Conservation (phyloP, 2,113 vertebrate genomes). For the Origma solitaria region DNA sequence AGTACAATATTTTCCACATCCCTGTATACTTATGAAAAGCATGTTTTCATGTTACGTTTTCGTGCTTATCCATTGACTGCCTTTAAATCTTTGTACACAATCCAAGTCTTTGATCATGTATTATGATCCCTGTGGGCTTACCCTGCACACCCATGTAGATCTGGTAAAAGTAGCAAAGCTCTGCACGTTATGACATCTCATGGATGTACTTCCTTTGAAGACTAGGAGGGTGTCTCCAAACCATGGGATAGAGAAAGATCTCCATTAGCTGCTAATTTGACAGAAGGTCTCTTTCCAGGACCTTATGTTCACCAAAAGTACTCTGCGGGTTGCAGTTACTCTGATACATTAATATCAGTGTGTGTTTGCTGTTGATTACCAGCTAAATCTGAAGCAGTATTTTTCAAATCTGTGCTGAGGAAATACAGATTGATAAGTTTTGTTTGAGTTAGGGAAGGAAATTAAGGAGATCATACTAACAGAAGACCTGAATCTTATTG, state of each 20-base stretch:
- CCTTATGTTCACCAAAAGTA: background rate
- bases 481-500: background rate
- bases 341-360: background rate
- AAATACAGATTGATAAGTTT: background rate
- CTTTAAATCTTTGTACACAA: conserved; percentile 25
- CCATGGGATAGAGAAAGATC: background rate
- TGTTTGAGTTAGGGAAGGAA: background rate
- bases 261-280: background rate
- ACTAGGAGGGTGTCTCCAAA: background rate
- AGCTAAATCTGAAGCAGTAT: background rate
- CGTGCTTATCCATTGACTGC: background rate
- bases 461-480: background rate
- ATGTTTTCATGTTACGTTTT: background rate
- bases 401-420: background rate
- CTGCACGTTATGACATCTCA: background rate
- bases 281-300: background rate
- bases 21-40: background rate
- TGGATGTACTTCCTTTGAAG: background rate
- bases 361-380: background rate
- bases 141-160: conserved; percentile 5
- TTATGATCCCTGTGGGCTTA: background rate
- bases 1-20: background rate
- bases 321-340: background rate
- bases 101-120: conserved; percentile 39
- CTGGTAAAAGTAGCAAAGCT: background rate